Percentiles rank a stretch among this genome's conserved stretches.
Evolutionary conservation across 2,797 vertebrate genomes (phyloP).

Genomic region (Dendrocincla fuliginosa): DNA sequence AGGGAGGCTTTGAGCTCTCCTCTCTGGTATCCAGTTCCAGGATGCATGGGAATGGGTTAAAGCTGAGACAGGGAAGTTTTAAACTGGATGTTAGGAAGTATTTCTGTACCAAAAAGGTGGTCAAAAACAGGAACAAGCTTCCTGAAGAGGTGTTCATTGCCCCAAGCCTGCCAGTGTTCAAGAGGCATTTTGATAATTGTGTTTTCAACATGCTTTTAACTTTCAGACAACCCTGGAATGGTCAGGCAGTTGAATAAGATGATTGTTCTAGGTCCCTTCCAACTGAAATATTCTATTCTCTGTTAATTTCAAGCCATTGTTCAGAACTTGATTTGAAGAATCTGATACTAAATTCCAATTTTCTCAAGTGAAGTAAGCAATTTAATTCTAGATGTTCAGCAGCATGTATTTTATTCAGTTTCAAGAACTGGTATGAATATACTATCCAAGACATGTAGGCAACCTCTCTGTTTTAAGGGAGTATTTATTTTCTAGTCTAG

Average conservation of each 20-base stretch:
- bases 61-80: rapidly evolving
- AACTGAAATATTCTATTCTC: background rate
- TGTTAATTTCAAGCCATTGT: background rate
- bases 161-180: background rate
- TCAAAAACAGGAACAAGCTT: background rate
- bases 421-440: background rate
- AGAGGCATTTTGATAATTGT: background rate
- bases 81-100: background rate
- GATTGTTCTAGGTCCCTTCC: background rate
- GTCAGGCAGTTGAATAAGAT: background rate
- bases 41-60: background rate
- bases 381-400: background rate
- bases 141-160: background rate
- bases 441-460: background rate
- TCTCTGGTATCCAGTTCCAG: background rate
- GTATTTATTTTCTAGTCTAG: background rate
- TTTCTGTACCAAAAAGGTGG: background rate
- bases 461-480: background rate
- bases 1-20: background rate
- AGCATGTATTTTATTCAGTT: background rate
- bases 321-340: background rate
- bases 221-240: background rate
- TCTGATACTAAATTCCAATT: background rate
- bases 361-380: background rate
- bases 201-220: background rate